Evolutionary conservation across 2,888 invertebrate genomes (phyloP), one percentile per base, ranked within the genome.

Genomic region (Lasioglossum malachurum): DNA sequence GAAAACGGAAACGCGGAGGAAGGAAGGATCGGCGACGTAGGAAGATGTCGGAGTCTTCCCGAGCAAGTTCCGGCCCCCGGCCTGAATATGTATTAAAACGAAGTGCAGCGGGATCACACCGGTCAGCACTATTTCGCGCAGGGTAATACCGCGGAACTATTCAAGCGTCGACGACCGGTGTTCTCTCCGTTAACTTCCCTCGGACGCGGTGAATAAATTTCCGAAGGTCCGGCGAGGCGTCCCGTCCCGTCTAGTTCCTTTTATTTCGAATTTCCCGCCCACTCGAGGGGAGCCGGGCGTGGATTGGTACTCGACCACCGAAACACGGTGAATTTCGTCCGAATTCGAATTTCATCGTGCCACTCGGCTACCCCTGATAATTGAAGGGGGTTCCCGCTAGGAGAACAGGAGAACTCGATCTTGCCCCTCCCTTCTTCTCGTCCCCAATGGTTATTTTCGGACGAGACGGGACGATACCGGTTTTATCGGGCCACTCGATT

Each of bases 211-310:
- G 91, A 91, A 91, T 91, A 91, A 92, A 91, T 91, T 91, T 91
- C 78, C 89, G 44, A 84, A 87, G 91, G 87, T 84, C 87, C 88
- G 19, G 2, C 16, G 64, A 87, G 27, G 35, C 82, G 57, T 23
- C 38, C 67, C 67, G 46, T 46, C 46, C 46, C 46, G 46, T 19
- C 16, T 4, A 38, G 46, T 12, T 87, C 78, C 88, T 90, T 92
- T 93, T 92, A 91, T 90, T 91, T 91, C 90, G 82, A 88, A 91
- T 91, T 92, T 92, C 86, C 89, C 90, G 87, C 82, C 81, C 90
- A 82, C 87, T 78, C 83, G 73, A 82, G 75, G 49, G 83, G 75
- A 64, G 69, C 38, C 46, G 77, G 79, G 83, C 83, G 85, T 83
- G 89, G 87, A 92, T 91, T 90, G 90, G 86, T 84, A 87, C 91